Percentiles rank a stretch among this genome's conserved stretches.
phyloP scores from a whole-genome alignment of 2,113 vertebrate species.

The Thalassarche chlororhynchos region DNA sequence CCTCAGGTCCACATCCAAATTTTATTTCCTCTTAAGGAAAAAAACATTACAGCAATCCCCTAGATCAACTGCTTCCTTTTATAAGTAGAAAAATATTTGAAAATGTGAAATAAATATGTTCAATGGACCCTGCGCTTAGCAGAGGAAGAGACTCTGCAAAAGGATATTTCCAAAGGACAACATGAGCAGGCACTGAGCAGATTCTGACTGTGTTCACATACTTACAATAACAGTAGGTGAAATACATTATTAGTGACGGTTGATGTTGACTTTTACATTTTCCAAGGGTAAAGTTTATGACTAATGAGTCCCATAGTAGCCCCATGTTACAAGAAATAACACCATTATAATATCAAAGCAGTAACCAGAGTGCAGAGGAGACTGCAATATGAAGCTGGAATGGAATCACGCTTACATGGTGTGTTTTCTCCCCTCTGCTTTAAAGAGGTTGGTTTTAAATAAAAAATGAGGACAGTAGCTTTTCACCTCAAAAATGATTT shows the following conservation, averaged over 20 bases:
- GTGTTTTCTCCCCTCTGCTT: neutral
- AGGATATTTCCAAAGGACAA: conserved; percentile 22
- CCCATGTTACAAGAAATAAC: conserved; percentile 45
- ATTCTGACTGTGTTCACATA: conserved; percentile 23
- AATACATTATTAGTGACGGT: conserved; percentile 40
- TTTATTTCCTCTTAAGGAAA: neutral
- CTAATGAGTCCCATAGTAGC: conserved; percentile 55
- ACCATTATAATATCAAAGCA: conserved; percentile 15
- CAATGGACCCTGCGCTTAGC: neutral
- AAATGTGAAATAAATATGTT: neutral
- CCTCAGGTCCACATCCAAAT: neutral
- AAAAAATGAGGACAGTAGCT: conserved; percentile 6
- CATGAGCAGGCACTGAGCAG: neutral
- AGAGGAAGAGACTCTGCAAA: neutral
- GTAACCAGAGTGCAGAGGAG: neutral
- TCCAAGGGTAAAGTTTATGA: conserved; percentile 41
- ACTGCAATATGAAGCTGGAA: neutral
- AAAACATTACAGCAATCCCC: neutral
- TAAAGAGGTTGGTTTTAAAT: conserved; percentile 35
- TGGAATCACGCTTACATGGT: neutral
- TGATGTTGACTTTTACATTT: conserved; percentile 45
- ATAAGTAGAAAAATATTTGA: neutral
- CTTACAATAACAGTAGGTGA: conserved; percentile 58
- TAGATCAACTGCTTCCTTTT: neutral
- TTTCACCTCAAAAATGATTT: neutral